Conservation (phyloP, 1,140 invertebrate species). For the Trypoxylus dichotomus region DNA sequence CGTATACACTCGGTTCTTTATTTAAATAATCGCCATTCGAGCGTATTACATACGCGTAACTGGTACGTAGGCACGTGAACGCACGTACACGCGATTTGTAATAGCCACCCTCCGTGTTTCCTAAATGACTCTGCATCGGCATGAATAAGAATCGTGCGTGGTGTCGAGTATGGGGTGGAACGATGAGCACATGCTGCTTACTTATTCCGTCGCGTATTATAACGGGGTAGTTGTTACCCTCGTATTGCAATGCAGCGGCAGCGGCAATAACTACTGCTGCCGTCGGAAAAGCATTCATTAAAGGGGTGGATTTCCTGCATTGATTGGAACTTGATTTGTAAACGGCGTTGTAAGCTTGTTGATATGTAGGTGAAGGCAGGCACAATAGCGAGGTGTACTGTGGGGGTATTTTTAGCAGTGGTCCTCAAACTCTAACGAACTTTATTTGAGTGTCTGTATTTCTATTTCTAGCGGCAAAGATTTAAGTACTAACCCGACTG, state of each 20-base stretch:
- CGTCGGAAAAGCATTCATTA: background rate
- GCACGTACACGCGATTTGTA: background rate
- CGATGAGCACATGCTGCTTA: conserved; percentile 5
- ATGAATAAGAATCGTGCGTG: conserved; percentile 19
- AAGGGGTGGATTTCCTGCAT: conserved; percentile 20
- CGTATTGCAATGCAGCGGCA: background rate
- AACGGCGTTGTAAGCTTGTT: conserved; percentile 22
- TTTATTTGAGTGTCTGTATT: background rate
- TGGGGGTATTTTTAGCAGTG: conserved; percentile 17
- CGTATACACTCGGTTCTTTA: background rate
- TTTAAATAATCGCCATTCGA: background rate
- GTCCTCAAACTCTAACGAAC: conserved; percentile 2
- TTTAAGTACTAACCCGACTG: too few relatives aligned
- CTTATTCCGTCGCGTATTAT: background rate
- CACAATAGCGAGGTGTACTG: conserved; percentile 11
- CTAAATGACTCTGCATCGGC: conserved; percentile 26
- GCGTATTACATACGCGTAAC: background rate
- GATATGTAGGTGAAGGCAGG: conserved; percentile 17
- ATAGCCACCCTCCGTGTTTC: conserved; percentile 3
- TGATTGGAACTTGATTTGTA: conserved; percentile 29
- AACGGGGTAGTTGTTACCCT: conserved; percentile 15
- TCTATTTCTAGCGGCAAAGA: too few relatives aligned
- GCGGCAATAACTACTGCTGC: background rate
- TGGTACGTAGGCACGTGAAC: conserved; percentile 6
- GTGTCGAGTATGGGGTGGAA: conserved; percentile 18